Percentiles rank a stretch among this genome's conserved stretches.
Conservation (phyloP, 2,797 vertebrate species). For the Adrianichthys oophorus region DNA sequence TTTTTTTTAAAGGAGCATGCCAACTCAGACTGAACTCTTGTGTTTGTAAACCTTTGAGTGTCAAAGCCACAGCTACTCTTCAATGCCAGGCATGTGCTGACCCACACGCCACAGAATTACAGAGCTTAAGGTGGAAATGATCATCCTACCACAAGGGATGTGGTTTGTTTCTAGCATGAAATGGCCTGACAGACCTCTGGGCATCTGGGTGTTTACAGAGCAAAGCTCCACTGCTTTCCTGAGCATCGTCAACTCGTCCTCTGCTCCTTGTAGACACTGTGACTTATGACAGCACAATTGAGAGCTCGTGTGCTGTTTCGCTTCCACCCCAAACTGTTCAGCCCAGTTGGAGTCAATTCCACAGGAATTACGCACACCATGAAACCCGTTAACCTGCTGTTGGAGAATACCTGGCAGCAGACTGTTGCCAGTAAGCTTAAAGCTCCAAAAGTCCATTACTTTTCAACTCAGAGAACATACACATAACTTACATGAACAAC, state of each 20-base stretch:
- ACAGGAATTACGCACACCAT: slow-evolving; percentile 69
- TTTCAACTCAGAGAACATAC: neutral
- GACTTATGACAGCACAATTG: slow-evolving; percentile 21
- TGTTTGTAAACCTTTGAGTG: slow-evolving; percentile 22
- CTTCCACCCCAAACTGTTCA: slow-evolving; percentile 29
- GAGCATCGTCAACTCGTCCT: slow-evolving; percentile 21
- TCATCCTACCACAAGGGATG: slow-evolving; percentile 17
- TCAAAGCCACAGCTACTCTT: slow-evolving; percentile 19
- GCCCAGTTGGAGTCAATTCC: slow-evolving; percentile 56
- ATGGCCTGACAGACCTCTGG: slow-evolving; percentile 27
- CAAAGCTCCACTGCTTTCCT: slow-evolving; percentile 21
- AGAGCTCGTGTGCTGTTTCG: slow-evolving; percentile 4
- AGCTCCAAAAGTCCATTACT: slow-evolving; percentile 14
- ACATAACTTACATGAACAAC: neutral
- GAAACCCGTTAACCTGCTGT: slow-evolving; percentile 62
- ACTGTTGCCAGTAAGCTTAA: slow-evolving; percentile 26
- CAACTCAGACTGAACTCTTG: slow-evolving; percentile 8
- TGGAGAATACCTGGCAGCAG: slow-evolving; percentile 43
- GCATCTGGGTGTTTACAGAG: slow-evolving; percentile 24
- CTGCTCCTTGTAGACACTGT: slow-evolving; percentile 14
- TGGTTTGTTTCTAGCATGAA: slow-evolving; percentile 32
- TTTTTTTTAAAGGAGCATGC: neutral
- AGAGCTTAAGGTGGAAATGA: slow-evolving; percentile 12
- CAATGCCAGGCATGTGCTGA: slow-evolving; percentile 27
- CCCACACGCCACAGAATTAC: slow-evolving; percentile 33